Evolutionary conservation across 2,113 vertebrate species (phyloP).

Genomic region (Apodemus sylvaticus): DNA sequence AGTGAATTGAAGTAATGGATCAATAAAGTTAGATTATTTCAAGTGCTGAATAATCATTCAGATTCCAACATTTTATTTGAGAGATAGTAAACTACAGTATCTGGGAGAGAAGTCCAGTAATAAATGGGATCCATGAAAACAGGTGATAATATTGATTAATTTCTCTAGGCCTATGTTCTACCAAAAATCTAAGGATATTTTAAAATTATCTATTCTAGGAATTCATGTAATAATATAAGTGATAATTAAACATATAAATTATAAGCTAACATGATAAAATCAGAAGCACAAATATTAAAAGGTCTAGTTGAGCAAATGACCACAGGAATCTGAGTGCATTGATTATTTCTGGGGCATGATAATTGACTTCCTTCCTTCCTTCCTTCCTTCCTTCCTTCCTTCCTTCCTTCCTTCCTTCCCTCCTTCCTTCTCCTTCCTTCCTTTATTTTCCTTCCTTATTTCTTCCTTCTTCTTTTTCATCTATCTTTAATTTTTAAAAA

Average conservation of each 20-base stretch:
- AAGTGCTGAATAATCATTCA: background rate
- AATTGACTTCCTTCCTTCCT: background rate
- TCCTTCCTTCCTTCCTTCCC: background rate
- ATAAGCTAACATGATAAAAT: background rate
- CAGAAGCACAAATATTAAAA: background rate
- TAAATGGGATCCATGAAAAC: background rate
- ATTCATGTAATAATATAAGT: background rate
- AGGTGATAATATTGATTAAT: background rate
- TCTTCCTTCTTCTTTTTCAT: background rate
- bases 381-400: background rate
- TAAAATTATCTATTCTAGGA: background rate
- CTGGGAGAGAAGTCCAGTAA: background rate
- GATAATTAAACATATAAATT: background rate
- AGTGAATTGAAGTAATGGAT: background rate
- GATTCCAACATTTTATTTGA: background rate
- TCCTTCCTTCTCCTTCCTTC: background rate
- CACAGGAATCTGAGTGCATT: background rate
- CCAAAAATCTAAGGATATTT: background rate
- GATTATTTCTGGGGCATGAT: background rate
- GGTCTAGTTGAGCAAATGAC: background rate
- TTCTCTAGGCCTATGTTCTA: background rate
- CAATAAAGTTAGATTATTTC: background rate
- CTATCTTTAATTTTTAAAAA: background rate
- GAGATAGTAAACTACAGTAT: background rate
- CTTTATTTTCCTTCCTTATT: accelerated